Evolutionary conservation across 2,888 invertebrate genomes (phyloP).

Genomic region (Rhagophthalmus giganteus): DNA sequence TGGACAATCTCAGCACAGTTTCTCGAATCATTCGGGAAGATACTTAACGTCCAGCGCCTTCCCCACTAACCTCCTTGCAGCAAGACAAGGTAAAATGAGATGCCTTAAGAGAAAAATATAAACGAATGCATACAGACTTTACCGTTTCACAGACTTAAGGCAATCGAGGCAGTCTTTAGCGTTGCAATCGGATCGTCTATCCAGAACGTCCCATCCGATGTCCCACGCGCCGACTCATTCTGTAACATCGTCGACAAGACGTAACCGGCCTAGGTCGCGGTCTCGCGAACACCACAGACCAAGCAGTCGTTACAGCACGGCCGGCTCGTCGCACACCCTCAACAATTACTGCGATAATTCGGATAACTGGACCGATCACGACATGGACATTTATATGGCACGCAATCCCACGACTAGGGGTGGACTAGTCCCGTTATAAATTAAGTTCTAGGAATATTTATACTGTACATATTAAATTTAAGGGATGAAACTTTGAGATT

Average conservation of each 20-base stretch:
- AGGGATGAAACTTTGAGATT: too few species aligned
- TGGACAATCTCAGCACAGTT: constrained; percentile 88
- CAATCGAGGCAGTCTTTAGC: constrained; percentile 86
- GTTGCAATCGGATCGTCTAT: constrained; percentile 79
- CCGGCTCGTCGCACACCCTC: constrained; percentile 79
- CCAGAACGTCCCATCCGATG: constrained; percentile 71
- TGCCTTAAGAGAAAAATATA: constrained; percentile 5
- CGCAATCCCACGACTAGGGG: constrained; percentile 86
- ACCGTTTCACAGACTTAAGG: constrained; percentile 67
- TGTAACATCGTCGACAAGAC: constrained; percentile 54
- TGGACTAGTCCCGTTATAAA: constrained; percentile 78
- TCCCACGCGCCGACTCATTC: constrained; percentile 63
- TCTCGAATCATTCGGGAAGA: constrained; percentile 79
- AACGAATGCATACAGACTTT: constrained; percentile 28
- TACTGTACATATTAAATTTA: background rate
- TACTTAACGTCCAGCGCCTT: constrained; percentile 68
- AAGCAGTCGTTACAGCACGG: constrained; percentile 75
- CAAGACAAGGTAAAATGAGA: constrained; percentile 63
- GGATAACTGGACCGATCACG: constrained; percentile 93
- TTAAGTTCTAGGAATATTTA: background rate
- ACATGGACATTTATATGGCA: constrained; percentile 94
- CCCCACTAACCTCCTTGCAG: constrained; percentile 76
- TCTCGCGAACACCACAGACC: constrained; percentile 73
- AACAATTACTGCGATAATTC: constrained; percentile 87
- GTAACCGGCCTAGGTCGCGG: constrained; percentile 76